Evolutionary conservation across 2,113 vertebrate species (phyloP).

Genomic region (Syrrhaptes paradoxus): DNA sequence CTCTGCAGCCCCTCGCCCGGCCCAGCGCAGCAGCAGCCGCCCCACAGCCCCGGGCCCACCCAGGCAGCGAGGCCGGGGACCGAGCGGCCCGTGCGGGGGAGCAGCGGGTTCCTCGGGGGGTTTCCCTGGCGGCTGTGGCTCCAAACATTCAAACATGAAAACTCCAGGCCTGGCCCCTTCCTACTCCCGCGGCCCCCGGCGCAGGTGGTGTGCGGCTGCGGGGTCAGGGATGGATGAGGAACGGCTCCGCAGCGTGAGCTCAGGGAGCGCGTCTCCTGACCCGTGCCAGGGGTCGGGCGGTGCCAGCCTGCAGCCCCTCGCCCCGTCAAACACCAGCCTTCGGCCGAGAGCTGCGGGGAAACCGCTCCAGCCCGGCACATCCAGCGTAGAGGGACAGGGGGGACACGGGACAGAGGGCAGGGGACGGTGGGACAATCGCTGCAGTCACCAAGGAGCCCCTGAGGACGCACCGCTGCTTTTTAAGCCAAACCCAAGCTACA

Average conservation of each 20-base stretch:
- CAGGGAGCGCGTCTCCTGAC: rapidly evolving
- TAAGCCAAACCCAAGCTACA: not conserved
- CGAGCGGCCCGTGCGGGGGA: not conserved
- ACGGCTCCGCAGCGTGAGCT: no score
- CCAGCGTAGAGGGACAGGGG: no score
- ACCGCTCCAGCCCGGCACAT: rapidly evolving
- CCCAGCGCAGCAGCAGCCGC: no score
- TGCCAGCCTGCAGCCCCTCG: rapidly evolving
- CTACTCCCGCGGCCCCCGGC: no score
- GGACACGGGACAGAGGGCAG: not conserved
- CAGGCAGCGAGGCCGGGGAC: no score
- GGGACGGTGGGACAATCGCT: not conserved
- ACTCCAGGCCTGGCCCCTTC: not conserved
- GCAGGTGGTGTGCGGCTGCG: no score
- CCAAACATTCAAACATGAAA: not conserved
- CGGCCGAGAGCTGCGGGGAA: not conserved
- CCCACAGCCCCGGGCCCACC: no score
- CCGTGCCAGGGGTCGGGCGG: rapidly evolving
- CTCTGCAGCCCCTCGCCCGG: not conserved
- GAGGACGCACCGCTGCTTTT: not conserved
- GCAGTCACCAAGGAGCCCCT: rapidly evolving
- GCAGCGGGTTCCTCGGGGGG: not conserved
- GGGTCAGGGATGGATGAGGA: no score
- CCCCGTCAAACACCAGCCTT: rapidly evolving
- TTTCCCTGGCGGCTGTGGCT: not conserved